phyloP scores from a whole-genome alignment of 2,797 vertebrate genomes.

The Sebastes taczanowskii region DNA sequence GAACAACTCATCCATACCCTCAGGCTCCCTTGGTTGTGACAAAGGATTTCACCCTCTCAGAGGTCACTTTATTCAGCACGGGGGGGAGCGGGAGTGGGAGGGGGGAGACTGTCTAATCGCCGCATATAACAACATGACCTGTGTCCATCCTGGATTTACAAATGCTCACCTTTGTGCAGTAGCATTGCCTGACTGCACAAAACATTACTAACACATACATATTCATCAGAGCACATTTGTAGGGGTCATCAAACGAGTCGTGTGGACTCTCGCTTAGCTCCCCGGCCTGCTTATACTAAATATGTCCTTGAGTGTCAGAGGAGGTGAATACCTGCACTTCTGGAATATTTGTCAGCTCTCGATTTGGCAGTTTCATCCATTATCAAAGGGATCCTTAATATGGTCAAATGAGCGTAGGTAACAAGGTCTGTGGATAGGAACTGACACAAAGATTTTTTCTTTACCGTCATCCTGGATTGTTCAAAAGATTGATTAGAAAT shows the following conservation, averaged over 20 bases:
- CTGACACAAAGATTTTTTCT: slow-evolving; percentile 21
- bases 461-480: slow-evolving; percentile 19
- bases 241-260: slow-evolving; percentile 37
- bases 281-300: slow-evolving; percentile 25
- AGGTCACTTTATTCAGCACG: slow-evolving; percentile 30
- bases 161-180: slow-evolving; percentile 54
- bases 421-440: background rate
- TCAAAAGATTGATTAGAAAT: slow-evolving; percentile 36
- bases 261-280: slow-evolving; percentile 12
- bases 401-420: slow-evolving; percentile 43
- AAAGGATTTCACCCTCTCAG: slow-evolving; percentile 31
- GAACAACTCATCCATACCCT: background rate
- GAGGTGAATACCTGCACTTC: slow-evolving; percentile 57
- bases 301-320: slow-evolving; percentile 62
- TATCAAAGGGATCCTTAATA: slow-evolving; percentile 66
- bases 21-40: slow-evolving; percentile 8
- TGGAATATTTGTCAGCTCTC: slow-evolving; percentile 54
- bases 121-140: slow-evolving; percentile 33
- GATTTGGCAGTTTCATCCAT: slow-evolving; percentile 42
- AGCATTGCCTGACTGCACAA: slow-evolving; percentile 54
- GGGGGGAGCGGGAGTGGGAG: too few species aligned
- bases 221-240: slow-evolving; percentile 65
- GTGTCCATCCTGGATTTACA: slow-evolving; percentile 51
- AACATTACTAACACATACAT: slow-evolving; percentile 60
- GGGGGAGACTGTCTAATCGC: background rate